Evolutionary conservation across 2,888 invertebrate species (phyloP), one percentile per base, ranked within the genome.

Genomic region (Ptilodon capucinus): DNA sequence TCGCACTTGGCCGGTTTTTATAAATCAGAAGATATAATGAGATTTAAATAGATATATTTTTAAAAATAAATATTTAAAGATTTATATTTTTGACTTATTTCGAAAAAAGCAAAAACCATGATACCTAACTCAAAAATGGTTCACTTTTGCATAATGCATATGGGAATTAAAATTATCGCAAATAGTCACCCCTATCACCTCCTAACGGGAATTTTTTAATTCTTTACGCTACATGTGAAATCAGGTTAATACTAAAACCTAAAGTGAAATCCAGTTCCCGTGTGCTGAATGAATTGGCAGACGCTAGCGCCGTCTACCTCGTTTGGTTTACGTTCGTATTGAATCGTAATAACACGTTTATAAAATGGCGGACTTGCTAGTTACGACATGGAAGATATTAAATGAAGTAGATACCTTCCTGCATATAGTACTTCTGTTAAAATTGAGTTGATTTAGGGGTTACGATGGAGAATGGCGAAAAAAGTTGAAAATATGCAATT

Each of bases 271-370:
- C 53, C 51, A 41, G 57, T 50, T 45, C 30, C 40, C 50, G 47
- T 58, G 47, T 47, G 50, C 49, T 46, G 21, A 41, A 43, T 60
- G 58, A 69, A 66, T 64, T 67, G 66, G 70, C 73, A 77, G 86
- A 86, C 81, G 72, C 79, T 81, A 87, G 86, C 87, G 88, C 88
- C 84, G 83, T 83, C 84, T 82, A 79, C 76, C 61, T 71, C 62
- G 65, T 67, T 41, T 51, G 52, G 53, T 78, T 76, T 75, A 45
- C 60, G 64, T 60, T 68, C 64, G 5, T 1, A 14, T 14, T 14
- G 6, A 19, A n/a, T 39, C 8, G n/a, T 21, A 39, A 4, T 5
- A 42, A 50, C 54, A 56, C 54, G 51, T 57, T 49, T 48, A 52
- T 67, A 66, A 70, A 61, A 73, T 68, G 67, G 66, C 72, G 64